These are phyloP conservation scores for Bugula neritina DNA, from an alignment of 2,888 invertebrate genomes.

Conservation along the genomic window DNA sequence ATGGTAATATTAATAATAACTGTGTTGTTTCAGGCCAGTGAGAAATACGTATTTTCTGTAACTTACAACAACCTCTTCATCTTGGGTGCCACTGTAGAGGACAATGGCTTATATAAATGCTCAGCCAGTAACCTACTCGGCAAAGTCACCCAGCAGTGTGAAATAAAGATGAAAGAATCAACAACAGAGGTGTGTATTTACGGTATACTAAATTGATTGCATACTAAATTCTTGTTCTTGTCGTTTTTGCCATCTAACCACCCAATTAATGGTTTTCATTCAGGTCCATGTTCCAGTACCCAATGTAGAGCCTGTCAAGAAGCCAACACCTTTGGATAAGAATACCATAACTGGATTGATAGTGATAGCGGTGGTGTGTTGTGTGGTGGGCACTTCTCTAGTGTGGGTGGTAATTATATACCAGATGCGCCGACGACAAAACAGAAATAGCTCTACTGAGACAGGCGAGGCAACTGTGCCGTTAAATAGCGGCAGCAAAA, in stretches of 20 bases:
- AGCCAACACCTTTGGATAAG: constrained; percentile 58
- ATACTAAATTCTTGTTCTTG: no score
- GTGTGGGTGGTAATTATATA: constrained; percentile 88
- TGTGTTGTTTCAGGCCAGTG: constrained; percentile 20
- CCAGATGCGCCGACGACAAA: constrained; percentile 61
- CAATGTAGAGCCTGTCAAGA: constrained; percentile 6
- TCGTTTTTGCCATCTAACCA: no score
- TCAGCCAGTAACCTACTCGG: constrained; percentile 80
- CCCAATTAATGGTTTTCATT: no score
- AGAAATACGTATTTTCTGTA: constrained; percentile 68
- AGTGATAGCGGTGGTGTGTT: constrained; percentile 81
- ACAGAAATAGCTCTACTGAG: neutral
- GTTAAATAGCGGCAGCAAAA: neutral
- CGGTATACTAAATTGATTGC: no score
- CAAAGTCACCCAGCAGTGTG: constrained; percentile 22
- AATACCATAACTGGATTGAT: constrained; percentile 76
- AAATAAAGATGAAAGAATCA: neutral
- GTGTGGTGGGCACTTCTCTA: constrained; percentile 82
- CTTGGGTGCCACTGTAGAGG: constrained; percentile 68
- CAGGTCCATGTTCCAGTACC: no score
- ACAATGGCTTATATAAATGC: constrained; percentile 83
- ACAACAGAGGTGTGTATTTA: neutral
- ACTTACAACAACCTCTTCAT: constrained; percentile 83
- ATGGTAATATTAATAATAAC: no score
- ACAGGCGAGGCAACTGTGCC: constrained; percentile 1